Evolutionary conservation across 2,797 vertebrate genomes (phyloP).

Genomic region (Distichodus sexfasciatus): DNA sequence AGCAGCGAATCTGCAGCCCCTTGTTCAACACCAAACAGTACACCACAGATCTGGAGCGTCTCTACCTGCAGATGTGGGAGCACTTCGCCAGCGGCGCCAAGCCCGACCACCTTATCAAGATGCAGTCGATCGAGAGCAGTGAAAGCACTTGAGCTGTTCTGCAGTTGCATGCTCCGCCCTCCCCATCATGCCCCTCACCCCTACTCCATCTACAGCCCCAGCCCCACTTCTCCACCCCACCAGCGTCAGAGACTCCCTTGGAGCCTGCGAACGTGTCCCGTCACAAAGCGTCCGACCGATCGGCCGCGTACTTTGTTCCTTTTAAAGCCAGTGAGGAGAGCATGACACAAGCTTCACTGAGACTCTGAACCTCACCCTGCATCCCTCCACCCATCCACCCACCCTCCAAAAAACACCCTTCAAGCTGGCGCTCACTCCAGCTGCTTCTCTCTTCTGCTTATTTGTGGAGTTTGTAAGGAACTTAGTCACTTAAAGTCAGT

Average conservation of each 20-base stretch:
- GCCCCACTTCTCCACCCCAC: not conserved
- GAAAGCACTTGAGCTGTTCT: conserved; percentile 81
- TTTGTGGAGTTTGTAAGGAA: conserved; percentile 58
- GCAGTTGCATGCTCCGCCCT: conserved; percentile 2
- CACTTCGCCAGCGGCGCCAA: conserved; percentile 86
- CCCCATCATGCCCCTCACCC: not conserved
- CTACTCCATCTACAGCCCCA: conserved; percentile 7
- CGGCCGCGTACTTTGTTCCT: conserved; percentile 30
- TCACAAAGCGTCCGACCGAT: conserved; percentile 28
- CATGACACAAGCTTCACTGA: conserved; percentile 59
- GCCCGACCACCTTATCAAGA: conserved; percentile 88
- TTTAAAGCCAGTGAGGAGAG: conserved; percentile 59
- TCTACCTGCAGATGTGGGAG: conserved; percentile 98
- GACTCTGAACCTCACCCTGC: too few relatives aligned
- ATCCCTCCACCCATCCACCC: too few relatives aligned
- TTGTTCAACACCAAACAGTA: conserved; percentile 99
- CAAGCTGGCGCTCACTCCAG: conserved; percentile 10
- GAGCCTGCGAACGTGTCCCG: conserved; percentile 59
- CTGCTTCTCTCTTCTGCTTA: conserved; percentile 39
- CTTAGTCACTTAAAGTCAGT: conserved; percentile 53
- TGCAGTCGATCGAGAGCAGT: conserved; percentile 78
- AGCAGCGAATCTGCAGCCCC: conserved; percentile 95
- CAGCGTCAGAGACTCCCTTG: conserved; percentile 53
- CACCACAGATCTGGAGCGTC: conserved; percentile 90
- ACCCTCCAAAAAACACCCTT: not conserved